Conservation (phyloP, 1,140 invertebrate species). For the Zaprionus vittiger region DNA sequence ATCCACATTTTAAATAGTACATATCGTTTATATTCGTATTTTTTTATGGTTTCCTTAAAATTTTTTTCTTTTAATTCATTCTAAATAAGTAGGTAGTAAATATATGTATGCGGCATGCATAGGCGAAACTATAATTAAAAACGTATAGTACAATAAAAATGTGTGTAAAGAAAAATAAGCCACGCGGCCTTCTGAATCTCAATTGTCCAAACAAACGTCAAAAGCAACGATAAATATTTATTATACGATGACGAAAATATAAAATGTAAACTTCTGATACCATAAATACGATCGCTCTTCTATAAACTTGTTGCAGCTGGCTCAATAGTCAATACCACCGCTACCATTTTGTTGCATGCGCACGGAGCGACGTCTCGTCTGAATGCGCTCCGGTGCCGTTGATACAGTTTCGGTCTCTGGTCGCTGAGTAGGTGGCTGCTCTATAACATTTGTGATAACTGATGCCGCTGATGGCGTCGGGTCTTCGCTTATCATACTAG, state of each 20-base stretch:
- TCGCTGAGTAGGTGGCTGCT: not conserved
- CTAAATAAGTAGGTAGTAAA: slow-evolving; percentile 34
- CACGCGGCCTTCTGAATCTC: slow-evolving; percentile 73
- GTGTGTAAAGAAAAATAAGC: slow-evolving; percentile 58
- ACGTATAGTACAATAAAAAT: slow-evolving; percentile 71
- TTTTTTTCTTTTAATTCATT: slow-evolving; percentile 55
- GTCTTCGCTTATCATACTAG: slow-evolving; percentile 71
- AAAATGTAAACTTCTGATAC: slow-evolving; percentile 24
- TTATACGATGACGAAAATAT: slow-evolving; percentile 52
- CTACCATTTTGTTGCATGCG: slow-evolving; percentile 78
- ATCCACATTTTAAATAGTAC: slow-evolving; percentile 40
- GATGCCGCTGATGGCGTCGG: slow-evolving; percentile 12
- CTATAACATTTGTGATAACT: slow-evolving; percentile 3
- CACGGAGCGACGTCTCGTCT: slow-evolving; percentile 76
- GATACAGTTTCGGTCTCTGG: slow-evolving; percentile 13
- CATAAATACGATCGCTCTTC: slow-evolving; percentile 39
- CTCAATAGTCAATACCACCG: slow-evolving; percentile 60
- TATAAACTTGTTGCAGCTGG: slow-evolving; percentile 40
- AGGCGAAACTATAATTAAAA: slow-evolving; percentile 50
- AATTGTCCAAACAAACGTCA: slow-evolving; percentile 68
- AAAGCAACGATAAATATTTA: slow-evolving; percentile 50
- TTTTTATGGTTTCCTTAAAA: slow-evolving; percentile 17
- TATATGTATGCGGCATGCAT: slow-evolving; percentile 45
- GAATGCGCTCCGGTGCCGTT: slow-evolving; percentile 62
- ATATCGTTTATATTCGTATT: slow-evolving; percentile 32